Percentiles rank a stretch among this genome's conserved stretches.
Conservation (phyloP, 2,888 invertebrate species). For the Mimas tiliae region DNA sequence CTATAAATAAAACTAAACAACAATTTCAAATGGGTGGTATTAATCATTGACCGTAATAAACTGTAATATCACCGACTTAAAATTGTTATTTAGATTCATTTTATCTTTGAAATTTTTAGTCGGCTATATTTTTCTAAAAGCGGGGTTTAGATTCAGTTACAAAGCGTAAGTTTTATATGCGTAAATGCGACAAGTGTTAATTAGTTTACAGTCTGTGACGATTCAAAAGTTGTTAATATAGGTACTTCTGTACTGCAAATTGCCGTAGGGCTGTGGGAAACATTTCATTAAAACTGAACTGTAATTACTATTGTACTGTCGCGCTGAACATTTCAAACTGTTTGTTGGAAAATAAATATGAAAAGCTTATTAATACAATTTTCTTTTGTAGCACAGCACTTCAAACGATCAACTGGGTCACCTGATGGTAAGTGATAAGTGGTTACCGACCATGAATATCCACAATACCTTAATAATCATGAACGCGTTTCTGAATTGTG, state of each 20-base stretch:
- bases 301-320: conserved; percentile 44
- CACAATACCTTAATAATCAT: too few species aligned
- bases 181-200: conserved; percentile 46
- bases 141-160: neutral
- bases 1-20: too few species aligned
- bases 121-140: too few species aligned
- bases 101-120: too few species aligned
- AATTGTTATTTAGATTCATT: too few species aligned
- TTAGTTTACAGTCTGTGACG: conserved; percentile 43
- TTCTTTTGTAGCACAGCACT: too few species aligned
- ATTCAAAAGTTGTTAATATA: conserved; percentile 54
- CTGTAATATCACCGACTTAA: too few species aligned
- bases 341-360: conserved; percentile 38
- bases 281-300: conserved; percentile 50
- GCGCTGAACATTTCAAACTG: conserved; percentile 33
- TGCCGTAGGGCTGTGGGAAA: conserved; percentile 43
- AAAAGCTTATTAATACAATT: conserved; percentile 31
- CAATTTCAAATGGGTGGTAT: too few species aligned
- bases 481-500: too few species aligned
- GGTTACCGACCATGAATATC: too few species aligned
- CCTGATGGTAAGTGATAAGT: too few species aligned
- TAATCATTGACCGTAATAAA: too few species aligned
- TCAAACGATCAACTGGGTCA: conserved; percentile 24
- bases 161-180: conserved; percentile 8
- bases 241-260: conserved; percentile 37